phyloP scores from a whole-genome alignment of 2,888 invertebrate species.

The Mesochorus sp. region DNA sequence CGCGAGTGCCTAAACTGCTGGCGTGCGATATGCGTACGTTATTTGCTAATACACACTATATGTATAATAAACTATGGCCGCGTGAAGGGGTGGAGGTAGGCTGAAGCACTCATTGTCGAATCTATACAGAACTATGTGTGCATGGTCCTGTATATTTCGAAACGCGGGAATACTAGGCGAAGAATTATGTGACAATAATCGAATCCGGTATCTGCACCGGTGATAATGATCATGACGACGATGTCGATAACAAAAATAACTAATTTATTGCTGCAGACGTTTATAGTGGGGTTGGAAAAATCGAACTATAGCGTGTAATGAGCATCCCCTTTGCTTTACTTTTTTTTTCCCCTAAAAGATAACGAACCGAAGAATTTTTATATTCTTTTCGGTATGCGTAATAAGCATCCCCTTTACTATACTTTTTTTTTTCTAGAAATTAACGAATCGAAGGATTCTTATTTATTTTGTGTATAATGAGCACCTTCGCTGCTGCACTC shows the following conservation, averaged over 20 bases:
- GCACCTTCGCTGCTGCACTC: no score
- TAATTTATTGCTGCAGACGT: constrained; percentile 4
- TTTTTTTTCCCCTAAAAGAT: no score
- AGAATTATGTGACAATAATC: constrained; percentile 63
- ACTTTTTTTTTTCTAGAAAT: no score
- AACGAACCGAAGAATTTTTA: no score
- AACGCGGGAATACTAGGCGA: constrained; percentile 43
- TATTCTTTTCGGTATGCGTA: no score
- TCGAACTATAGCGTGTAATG: no score
- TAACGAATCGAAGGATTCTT: no score
- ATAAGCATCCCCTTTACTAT: no score
- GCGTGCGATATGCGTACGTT: constrained; percentile 60
- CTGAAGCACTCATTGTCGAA: constrained; percentile 59
- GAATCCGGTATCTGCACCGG: constrained; percentile 50
- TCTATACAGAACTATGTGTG: constrained; percentile 41
- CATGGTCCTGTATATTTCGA: constrained; percentile 27
- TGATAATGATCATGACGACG: constrained; percentile 55
- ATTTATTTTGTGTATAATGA: no score
- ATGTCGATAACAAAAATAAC: constrained; percentile 18
- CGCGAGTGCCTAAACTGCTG: constrained; percentile 57
- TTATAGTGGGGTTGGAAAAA: no score
- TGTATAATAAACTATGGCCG: constrained; percentile 55
- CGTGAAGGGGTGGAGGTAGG: constrained; percentile 30
- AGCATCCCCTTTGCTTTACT: no score
- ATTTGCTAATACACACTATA: constrained; percentile 46